Percentiles rank a stretch among this genome's conserved stretches.
These are phyloP conservation scores for Epistrophella euchroma DNA, from an alignment of 2,888 invertebrate species.

Conservation along the genomic window DNA sequence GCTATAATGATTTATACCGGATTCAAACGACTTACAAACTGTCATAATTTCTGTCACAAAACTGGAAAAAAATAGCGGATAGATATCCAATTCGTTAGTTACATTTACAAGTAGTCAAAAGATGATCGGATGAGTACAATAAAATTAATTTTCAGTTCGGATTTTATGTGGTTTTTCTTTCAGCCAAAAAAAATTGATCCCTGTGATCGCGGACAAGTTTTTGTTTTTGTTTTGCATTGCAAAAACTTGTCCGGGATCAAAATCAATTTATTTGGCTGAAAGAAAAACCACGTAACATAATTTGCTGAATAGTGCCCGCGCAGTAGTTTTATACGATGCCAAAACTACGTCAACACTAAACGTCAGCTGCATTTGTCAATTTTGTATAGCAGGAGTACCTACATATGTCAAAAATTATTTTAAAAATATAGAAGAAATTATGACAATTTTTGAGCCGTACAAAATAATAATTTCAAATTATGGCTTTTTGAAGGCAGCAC, in stretches of 20 bases:
- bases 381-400: not conserved
- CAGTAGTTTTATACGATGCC: not conserved
- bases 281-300: no score
- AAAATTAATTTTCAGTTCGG: no score
- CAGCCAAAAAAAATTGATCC: no score
- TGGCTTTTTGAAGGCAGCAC: slow-evolving; percentile 30
- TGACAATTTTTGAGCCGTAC: not conserved
- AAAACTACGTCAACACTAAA: not conserved
- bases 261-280: no score
- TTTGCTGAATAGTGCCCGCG: not conserved
- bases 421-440: not conserved
- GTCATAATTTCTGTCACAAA: not conserved
- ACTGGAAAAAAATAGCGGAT: not conserved
- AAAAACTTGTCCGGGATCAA: no score
- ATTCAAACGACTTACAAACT: not conserved
- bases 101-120: not conserved
- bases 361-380: not conserved
- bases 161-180: no score
- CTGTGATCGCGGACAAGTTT: no score
- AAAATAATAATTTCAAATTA: not conserved
- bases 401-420: not conserved
- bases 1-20: slow-evolving; percentile 1
- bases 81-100: not conserved
- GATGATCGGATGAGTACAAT: no score
- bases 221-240: no score